Base-by-base conservation (phyloP, 2,113 vertebrate genomes). In the Malurus elegans region DNA sequence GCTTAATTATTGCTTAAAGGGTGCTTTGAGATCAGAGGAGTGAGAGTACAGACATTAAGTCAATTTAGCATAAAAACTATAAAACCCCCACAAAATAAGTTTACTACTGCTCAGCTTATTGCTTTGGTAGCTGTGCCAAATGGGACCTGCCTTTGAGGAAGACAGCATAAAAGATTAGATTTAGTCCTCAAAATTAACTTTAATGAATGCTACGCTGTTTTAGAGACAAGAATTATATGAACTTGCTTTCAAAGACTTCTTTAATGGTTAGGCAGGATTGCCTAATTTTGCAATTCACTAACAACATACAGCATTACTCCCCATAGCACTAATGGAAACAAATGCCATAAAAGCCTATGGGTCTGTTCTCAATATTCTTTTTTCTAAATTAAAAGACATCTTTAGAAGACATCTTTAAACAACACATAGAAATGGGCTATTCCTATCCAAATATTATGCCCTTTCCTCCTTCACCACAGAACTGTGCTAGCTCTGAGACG, bases 211-310 rank as follows among this genome's bases (percentile, higher is more conserved):
- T 83, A 47, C 0, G 19, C 74, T 66, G 64, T 62, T 88, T 83
- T 82, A 83, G 32, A 92, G 75, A 86, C 38, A 70, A 88, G 69
- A 95, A 61, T 51, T 88, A 73, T 24, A 78, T 1, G 42, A 82
- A 74, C 18, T 86, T 78, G 56, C 67, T 82, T 90, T 95, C 90
- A 95, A 82, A 94, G 81, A 42, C 47, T 72, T 75, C 57, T 91
- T 79, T 48, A 95, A 79, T 36, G 38, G 42, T 66, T 79, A 88
- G 32, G 25, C 76, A 60, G 48, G 36, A 50, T n/a, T 83, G 74
- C n/a, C 34, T 51, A 25, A 66, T 85, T 82, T 47, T 67, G 44
- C 56, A 66, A 61, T 75, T 83, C 57, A 53, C 51, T 67, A 69
- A 72, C 65, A 83, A 62, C 42, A 57, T 38, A 40, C 40, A 75